Percentiles rank a stretch among this genome's conserved stretches.
phyloP scores from a whole-genome alignment of 2,797 vertebrate genomes.

The Phoebastria nigripes region DNA sequence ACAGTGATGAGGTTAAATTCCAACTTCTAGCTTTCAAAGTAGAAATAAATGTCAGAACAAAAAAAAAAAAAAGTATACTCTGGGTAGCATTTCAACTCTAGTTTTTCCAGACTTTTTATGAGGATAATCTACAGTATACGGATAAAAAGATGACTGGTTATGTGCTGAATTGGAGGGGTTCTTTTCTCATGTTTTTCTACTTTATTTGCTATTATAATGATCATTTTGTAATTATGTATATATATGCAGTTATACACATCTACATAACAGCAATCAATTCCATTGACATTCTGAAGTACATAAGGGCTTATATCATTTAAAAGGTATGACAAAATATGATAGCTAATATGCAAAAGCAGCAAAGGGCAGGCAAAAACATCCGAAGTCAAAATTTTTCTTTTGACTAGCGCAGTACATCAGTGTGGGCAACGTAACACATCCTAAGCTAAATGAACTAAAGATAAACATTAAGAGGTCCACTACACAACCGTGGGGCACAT shows the following conservation, averaged over 20 bases:
- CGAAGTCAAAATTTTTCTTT: not conserved
- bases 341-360: not conserved
- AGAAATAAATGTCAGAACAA: not conserved
- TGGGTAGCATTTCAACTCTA: not conserved
- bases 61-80: not conserved
- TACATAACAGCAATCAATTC: not conserved
- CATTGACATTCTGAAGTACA: not conserved
- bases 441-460: not conserved
- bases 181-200: not conserved
- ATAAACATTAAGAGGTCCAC: not conserved
- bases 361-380: not conserved
- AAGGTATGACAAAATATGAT: not conserved
- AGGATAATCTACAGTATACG: not conserved
- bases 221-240: not conserved
- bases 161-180: not conserved
- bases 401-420: not conserved
- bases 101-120: not conserved
- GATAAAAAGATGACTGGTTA: not conserved
- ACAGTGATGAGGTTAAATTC: conserved; percentile 13
- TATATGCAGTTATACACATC: not conserved
- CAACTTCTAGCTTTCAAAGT: not conserved
- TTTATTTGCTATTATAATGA: not conserved
- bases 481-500: not conserved
- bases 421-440: not conserved
- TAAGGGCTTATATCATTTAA: not conserved